Base-by-base conservation (phyloP, 2,888 invertebrate genomes). In the Epinotia nisella region DNA sequence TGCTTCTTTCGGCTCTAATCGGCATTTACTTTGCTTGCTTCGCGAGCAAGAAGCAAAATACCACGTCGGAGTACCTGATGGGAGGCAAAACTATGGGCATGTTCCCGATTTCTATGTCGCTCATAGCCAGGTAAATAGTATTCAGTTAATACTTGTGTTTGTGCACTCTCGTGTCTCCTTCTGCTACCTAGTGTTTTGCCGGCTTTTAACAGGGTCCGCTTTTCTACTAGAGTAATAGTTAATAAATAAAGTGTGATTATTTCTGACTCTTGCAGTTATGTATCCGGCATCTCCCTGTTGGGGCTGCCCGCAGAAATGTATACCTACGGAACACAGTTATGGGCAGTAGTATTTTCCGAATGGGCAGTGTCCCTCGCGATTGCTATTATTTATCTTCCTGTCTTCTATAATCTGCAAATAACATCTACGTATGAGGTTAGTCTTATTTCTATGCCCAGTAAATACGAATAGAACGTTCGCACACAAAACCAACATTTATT, bases 31-130 rank as follows among this genome's bases (percentile, higher is more conserved):
- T 96, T 79, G 96, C 95, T 3, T 96, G 95, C 86, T 96, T 95
- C 82, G 95, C 96, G 0, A 92, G 93, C 76, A 94, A 95, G 81
- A 96, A 95, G 80, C 95, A 95, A 78, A 95, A 96, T 81, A 96
- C 96, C 0, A 96, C 96, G 0, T 87, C 94, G 21, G 96, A 96
- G 80, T 96, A 96, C 80, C 92, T 96, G 71, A 95, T 96, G 94
- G 96, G 96, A 7, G 96, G 96, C 24, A 96, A 96, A 82, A 95
- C 95, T 11, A 96, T 96, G 96, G 96, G 96, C n/a, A 95, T 96
- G 79, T 95, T 96, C 79, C 96, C 96, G 0, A 96, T 96, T 82
- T 96, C 96, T 67, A 96, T 96, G 96, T 96, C 96, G 15, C 88
- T 96, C 74, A 96, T 96, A 78, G 96, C 96, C 80, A 96, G 96